phyloP scores from a whole-genome alignment of 2,888 invertebrate species.

The Yponomeuta malinellus region DNA sequence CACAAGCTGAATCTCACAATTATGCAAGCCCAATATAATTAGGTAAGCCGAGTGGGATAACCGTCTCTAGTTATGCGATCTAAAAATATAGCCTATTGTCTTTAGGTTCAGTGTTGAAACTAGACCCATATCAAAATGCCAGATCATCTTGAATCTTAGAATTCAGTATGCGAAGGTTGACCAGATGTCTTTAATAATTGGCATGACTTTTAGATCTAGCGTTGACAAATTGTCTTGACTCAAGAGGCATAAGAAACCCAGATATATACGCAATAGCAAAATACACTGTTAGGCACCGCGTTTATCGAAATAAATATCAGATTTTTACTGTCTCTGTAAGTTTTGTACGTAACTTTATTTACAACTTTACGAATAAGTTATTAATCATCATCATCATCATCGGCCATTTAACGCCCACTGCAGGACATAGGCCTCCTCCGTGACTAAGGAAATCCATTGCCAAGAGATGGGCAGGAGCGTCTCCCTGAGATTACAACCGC shows the following conservation, averaged over 20 bases:
- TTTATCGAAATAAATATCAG: too few species aligned
- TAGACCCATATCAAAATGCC: not conserved
- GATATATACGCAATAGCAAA: too few species aligned
- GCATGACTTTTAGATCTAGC: not conserved
- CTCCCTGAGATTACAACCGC: too few species aligned
- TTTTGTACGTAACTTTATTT: too few species aligned
- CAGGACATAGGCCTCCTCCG: too few species aligned
- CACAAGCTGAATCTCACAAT: not conserved
- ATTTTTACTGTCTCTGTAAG: too few species aligned
- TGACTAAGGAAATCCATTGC: too few species aligned
- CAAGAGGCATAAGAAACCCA: not conserved
- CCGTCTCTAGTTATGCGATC: not conserved
- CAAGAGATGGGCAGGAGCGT: too few species aligned
- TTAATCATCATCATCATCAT: too few species aligned
- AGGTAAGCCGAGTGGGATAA: not conserved
- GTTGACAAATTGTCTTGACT: not conserved
- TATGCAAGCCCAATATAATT: not conserved
- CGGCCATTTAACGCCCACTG: too few species aligned
- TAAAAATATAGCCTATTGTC: constrained; percentile 15
- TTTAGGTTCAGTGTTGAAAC: not conserved
- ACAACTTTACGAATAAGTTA: too few species aligned
- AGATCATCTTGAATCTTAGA: constrained; percentile 6
- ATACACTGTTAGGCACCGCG: too few species aligned
- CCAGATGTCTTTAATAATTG: not conserved
- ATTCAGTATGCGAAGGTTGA: constrained; percentile 6